Percentiles rank a stretch among this genome's conserved stretches.
Conservation (phyloP, 2,888 invertebrate species). For the Suillia variegata region DNA sequence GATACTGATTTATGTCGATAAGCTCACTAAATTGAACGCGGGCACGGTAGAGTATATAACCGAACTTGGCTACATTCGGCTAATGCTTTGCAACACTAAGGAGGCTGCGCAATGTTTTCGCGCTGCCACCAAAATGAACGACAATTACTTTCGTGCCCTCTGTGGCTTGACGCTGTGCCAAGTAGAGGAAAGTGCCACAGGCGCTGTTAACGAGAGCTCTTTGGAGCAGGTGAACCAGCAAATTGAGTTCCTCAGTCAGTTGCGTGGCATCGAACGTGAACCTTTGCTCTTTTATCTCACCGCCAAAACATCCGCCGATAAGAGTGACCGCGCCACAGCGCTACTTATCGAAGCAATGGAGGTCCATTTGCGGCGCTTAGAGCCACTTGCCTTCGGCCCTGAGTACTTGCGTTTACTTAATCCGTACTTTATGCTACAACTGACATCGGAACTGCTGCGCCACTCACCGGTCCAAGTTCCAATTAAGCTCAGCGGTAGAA, state of each 20-base stretch:
- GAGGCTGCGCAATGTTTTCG: slow-evolving; percentile 82
- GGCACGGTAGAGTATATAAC: slow-evolving; percentile 74
- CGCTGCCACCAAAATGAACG: slow-evolving; percentile 82
- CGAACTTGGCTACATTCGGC: slow-evolving; percentile 82
- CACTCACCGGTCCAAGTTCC: slow-evolving; percentile 70
- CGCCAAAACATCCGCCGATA: slow-evolving; percentile 67
- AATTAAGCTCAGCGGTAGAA: slow-evolving; percentile 28
- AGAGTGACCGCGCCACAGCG: slow-evolving; percentile 65
- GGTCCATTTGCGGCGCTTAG: slow-evolving; percentile 62
- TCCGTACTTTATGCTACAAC: slow-evolving; percentile 82
- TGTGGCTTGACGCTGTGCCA: slow-evolving; percentile 85
- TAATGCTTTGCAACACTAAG: slow-evolving; percentile 74
- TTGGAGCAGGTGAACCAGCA: slow-evolving; percentile 79
- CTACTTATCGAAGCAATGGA: slow-evolving; percentile 70
- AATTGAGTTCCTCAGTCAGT: slow-evolving; percentile 82
- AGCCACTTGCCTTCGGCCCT: slow-evolving; percentile 72
- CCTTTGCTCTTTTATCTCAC: slow-evolving; percentile 73
- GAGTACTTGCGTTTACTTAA: slow-evolving; percentile 78
- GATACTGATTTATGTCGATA: slow-evolving; percentile 78
- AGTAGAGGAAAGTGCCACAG: slow-evolving; percentile 72
- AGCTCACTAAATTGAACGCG: slow-evolving; percentile 70
- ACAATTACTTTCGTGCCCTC: slow-evolving; percentile 78
- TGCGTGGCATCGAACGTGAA: slow-evolving; percentile 67
- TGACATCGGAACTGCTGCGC: slow-evolving; percentile 77
- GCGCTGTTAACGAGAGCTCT: slow-evolving; percentile 19